Base-by-base conservation (phyloP, 2,113 vertebrate species). In the Gymnocephalus cernua region DNA sequence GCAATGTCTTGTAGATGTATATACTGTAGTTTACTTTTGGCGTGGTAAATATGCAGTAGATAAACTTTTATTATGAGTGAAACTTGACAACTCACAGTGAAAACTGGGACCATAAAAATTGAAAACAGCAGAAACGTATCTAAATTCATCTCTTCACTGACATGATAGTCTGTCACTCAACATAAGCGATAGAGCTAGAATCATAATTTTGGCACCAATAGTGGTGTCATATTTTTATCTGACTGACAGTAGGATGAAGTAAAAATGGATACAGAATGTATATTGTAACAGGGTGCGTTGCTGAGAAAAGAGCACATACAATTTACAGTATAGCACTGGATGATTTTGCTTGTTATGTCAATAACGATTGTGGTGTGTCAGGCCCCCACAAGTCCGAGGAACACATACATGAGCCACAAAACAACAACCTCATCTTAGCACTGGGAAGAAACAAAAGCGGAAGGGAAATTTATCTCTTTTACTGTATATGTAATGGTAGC, bases 151-250 rank as follows among this genome's bases (percentile, higher is more conserved):
- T 65, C 61, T 35, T 59, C 41, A 51, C 53, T 29, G 61, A 57
- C 62, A 59, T 74, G 50, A 27, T 41, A 50, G 29, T 27, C 62
- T 58, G 71, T 74, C 79, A 59, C 29, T 74, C 71, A 81, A 53
- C 45, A 68, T 61, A 51, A 67, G 45, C 29, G 2, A 38, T 2
- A 3, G 18, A 45, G 25, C 70, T 44, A 51, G 38, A 53, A 68
- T 68, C 63, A 68, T 68, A 77, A 66, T 41, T 58, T 62, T 68
- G 54, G 63, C 63, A 59, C 32, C 41, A 27, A 41, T 47, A 3
- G 61, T 6, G 11, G 41, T 13, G 25, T 66, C 32, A 18, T 64
- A 59, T 63, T 79, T 71, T 54, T 71, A 63, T 64, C 67, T 18
- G 38, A 57, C n/a, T 29, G 69, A 5, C 21, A 25, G 45, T 8